phyloP scores from a whole-genome alignment of 2,888 invertebrate species.

The Drosophila barbarae region DNA sequence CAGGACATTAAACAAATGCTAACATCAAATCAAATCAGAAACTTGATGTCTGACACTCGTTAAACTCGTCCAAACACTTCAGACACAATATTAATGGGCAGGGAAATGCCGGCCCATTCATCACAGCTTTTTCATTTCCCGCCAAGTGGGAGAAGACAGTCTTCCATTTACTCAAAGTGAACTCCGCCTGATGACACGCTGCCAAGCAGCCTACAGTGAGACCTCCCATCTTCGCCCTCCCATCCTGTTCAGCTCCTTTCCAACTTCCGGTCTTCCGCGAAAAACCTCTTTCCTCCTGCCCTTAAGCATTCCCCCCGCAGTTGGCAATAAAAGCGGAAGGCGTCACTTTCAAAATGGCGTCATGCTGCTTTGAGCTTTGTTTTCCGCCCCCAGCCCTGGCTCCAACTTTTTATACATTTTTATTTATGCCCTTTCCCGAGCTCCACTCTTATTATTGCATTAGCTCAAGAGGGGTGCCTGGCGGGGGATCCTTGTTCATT shows the following conservation, averaged over 20 bases:
- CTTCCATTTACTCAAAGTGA: conserved; percentile 25
- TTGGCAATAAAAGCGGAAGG: conserved; percentile 50
- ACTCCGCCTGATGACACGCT: conserved; percentile 17
- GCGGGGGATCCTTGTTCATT: conserved; percentile 18
- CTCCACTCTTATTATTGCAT: conserved; percentile 40
- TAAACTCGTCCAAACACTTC: conserved; percentile 4
- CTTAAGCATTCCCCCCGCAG: conserved; percentile 4
- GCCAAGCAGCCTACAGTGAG: neutral
- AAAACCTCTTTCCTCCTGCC: conserved; percentile 1
- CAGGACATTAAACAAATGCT: neutral
- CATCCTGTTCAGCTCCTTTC: conserved; percentile 7
- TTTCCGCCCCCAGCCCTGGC: conserved; percentile 27
- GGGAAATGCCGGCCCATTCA: conserved; percentile 27
- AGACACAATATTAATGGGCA: conserved; percentile 25
- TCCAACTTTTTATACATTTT: conserved; percentile 28
- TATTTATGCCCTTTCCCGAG: conserved; percentile 36
- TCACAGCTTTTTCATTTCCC: conserved; percentile 28
- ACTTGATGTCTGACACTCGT: neutral
- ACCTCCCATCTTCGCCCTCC: neutral
- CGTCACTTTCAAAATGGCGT: conserved; percentile 63
- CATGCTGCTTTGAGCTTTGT: conserved; percentile 56
- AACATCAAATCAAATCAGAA: conserved; percentile 18
- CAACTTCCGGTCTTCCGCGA: conserved; percentile 23
- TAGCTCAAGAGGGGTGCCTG: conserved; percentile 14
- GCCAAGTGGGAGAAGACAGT: conserved; percentile 15